phyloP scores from a whole-genome alignment of 1,140 invertebrate species.

The Philotrypesis tridentata region DNA sequence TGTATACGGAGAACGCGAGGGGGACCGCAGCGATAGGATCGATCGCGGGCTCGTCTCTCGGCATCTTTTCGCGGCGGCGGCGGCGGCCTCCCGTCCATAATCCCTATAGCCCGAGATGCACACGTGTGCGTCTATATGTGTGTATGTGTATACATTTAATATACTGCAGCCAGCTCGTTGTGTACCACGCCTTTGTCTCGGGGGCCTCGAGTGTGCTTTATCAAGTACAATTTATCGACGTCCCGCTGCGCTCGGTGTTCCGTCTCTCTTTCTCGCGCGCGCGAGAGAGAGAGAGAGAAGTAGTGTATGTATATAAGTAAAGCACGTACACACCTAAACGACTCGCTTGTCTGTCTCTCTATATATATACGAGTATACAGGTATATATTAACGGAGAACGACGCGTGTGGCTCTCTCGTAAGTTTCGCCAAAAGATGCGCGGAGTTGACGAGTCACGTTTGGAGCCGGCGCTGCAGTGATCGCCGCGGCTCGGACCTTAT shows the following conservation, averaged over 20 bases:
- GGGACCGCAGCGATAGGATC: slow-evolving; percentile 1
- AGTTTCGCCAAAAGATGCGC: no score
- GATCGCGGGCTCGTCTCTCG: background rate
- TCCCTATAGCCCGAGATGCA: no score
- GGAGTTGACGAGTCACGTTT: no score
- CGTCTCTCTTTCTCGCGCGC: slow-evolving; percentile 9
- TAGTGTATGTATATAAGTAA: background rate
- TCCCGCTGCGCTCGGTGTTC: background rate
- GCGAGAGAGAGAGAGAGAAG: background rate
- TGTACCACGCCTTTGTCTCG: slow-evolving; percentile 56
- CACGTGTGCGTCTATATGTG: background rate
- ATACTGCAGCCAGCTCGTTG: no score
- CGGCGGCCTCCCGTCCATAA: background rate
- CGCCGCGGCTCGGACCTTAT: no score
- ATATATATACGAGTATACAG: no score
- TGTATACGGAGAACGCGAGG: background rate
- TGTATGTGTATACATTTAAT: background rate
- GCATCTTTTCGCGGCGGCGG: slow-evolving; percentile 9
- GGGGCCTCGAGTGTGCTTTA: slow-evolving; percentile 58
- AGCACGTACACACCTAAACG: no score
- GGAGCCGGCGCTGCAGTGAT: no score
- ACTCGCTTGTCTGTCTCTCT: no score
- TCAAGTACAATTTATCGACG: slow-evolving; percentile 62
- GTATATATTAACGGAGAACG: no score
- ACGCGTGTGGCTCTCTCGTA: no score